Evolutionary conservation across 2,113 vertebrate species (phyloP).

Genomic region (Dasyurus viverrinus): DNA sequence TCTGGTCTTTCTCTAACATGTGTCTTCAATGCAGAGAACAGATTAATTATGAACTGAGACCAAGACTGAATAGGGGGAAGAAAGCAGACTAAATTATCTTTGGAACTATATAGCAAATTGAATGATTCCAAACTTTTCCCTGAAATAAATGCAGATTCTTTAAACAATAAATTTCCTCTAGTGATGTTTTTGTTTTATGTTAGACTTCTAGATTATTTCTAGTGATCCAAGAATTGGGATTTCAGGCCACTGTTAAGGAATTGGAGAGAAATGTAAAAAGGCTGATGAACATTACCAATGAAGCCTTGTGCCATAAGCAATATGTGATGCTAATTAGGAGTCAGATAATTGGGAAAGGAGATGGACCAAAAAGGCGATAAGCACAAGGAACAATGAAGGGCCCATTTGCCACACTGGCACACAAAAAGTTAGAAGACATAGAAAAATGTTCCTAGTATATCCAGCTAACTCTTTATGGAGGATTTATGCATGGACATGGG

Average conservation of each 20-base stretch:
- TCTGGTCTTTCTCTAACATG: not conserved
- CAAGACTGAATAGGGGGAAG: not conserved
- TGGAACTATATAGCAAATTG: not conserved
- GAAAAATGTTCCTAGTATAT: not conserved
- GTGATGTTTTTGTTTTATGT: not conserved
- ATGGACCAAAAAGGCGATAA: not conserved
- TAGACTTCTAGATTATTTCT: not conserved
- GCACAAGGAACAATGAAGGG: not conserved
- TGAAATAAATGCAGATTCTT: not conserved
- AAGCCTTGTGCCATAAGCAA: not conserved
- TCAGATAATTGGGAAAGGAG: not conserved
- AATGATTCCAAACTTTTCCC: not conserved
- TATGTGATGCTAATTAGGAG: not conserved
- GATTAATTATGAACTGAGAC: not conserved
- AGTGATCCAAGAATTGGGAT: not conserved
- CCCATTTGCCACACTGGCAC: not conserved
- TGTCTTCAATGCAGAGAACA: not conserved
- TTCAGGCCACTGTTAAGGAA: not conserved
- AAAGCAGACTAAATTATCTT: not conserved
- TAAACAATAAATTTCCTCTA: not conserved
- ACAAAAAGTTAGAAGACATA: not conserved
- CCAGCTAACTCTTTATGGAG: not conserved
- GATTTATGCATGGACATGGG: not conserved
- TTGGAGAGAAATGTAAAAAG: not conserved
- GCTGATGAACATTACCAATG: not conserved